Conservation (phyloP, 2,113 vertebrate genomes). For the Bambusicola thoracicus region DNA sequence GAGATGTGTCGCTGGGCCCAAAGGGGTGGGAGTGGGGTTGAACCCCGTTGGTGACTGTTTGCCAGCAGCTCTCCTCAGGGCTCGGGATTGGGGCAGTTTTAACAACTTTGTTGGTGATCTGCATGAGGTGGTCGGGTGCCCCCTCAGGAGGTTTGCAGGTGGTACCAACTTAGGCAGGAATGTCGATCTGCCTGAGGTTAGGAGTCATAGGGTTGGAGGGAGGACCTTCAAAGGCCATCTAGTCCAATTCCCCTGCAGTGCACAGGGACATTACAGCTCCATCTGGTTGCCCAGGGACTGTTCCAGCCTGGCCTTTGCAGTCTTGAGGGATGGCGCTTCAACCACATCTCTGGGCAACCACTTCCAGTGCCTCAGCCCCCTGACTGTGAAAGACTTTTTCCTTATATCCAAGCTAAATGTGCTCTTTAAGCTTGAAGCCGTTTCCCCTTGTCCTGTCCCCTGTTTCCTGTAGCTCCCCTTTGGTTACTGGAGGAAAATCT, state of each 20-base stretch:
- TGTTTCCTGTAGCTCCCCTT: neutral
- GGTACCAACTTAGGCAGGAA: neutral
- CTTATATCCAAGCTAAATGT: neutral
- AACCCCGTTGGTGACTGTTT: neutral
- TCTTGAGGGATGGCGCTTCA: neutral
- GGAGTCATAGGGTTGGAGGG: neutral
- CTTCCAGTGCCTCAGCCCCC: neutral
- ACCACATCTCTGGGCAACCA: neutral
- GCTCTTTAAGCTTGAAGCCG: neutral
- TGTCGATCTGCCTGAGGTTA: neutral
- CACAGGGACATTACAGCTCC: neutral
- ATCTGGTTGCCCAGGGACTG: neutral
- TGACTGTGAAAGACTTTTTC: neutral
- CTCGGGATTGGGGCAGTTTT: neutral
- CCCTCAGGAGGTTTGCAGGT: neutral
- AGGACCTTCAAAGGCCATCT: neutral
- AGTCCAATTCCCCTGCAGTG: neutral
- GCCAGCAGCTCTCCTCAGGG: neutral
- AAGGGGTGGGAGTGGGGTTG: too few species aligned
- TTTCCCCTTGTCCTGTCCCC: neutral
- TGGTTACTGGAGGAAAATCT: too few species aligned
- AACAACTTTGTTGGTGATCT: neutral
- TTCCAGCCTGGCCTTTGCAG: neutral
- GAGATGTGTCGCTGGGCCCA: neutral
- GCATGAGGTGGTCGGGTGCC: neutral